Evolutionary conservation across 53 echinoderm and acorn worm genomes (phyloP).

Genomic region (Crossaster papposus): DNA sequence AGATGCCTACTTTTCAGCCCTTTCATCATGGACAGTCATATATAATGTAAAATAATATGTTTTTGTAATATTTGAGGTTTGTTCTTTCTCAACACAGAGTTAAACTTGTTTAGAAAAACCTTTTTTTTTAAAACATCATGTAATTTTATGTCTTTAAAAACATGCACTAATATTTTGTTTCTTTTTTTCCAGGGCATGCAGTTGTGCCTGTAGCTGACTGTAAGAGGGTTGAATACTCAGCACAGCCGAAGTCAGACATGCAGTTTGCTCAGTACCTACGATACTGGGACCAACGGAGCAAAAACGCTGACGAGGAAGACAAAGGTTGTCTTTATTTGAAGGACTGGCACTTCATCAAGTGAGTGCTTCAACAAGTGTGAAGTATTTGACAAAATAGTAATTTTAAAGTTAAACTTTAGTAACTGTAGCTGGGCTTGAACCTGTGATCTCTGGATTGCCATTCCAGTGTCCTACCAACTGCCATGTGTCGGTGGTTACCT

Average conservation of each 20-base stretch:
- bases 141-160: not conserved
- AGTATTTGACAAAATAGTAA: not conserved
- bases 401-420: not conserved
- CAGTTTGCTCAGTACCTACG: constrained; percentile 63
- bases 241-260: constrained; percentile 91
- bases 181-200: constrained; percentile 59
- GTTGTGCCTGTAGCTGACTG: constrained; percentile 94
- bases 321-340: constrained; percentile 87
- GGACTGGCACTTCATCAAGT: constrained; percentile 96
- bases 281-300: constrained; percentile 72
- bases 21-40: too few relatives aligned
- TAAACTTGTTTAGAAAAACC: not conserved
- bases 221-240: constrained; percentile 73
- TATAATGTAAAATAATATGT: too few relatives aligned
- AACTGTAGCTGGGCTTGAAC: too few relatives aligned
- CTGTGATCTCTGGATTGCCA: not conserved
- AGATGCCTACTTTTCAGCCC: too few relatives aligned
- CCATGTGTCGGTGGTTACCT: too few relatives aligned
- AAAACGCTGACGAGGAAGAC: constrained; percentile 36
- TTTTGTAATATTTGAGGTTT: too few relatives aligned
- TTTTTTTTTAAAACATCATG: not conserved
- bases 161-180: not conserved
- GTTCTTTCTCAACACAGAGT: too few relatives aligned
- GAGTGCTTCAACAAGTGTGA: not conserved
- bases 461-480: too few relatives aligned